phyloP scores from a whole-genome alignment of 64 coral and sea anemone genomes.

The Actinia equina region DNA sequence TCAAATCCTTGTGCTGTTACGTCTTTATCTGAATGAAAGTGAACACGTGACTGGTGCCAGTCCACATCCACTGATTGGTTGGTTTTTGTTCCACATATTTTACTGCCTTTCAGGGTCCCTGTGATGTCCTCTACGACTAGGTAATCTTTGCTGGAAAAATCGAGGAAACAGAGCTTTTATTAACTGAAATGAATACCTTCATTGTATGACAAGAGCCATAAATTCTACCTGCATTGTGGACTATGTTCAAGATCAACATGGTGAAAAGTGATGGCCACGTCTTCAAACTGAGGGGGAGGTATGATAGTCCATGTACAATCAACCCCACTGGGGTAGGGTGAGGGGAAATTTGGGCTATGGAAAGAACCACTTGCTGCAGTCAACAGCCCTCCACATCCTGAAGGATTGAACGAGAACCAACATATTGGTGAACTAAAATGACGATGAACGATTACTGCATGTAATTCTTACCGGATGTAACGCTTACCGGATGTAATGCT shows the following conservation, averaged over 20 bases:
- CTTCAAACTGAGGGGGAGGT: not conserved
- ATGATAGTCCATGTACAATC: conserved; percentile 19
- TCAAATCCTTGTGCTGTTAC: not conserved
- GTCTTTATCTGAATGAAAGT: not conserved
- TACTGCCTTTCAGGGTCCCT: not conserved
- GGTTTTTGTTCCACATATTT: not conserved
- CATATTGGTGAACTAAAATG: not conserved
- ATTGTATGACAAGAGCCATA: no score
- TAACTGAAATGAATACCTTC: no score
- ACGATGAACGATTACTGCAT: not conserved
- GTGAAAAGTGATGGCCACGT: not conserved
- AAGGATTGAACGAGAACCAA: not conserved
- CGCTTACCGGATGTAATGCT: no score
- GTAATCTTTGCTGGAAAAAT: conserved; percentile 11
- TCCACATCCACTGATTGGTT: not conserved
- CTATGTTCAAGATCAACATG: not conserved
- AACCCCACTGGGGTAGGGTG: conserved; percentile 4
- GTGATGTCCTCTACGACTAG: conserved; percentile 10
- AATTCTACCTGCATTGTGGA: not conserved
- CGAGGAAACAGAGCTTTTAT: not conserved
- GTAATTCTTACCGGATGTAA: no score
- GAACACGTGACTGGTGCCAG: conserved; percentile 3
- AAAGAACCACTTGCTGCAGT: not conserved
- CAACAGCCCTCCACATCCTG: not conserved
- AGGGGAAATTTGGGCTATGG: conserved; percentile 10